phyloP scores from a whole-genome alignment of 2,113 vertebrate genomes.

The Panthera tigris region DNA sequence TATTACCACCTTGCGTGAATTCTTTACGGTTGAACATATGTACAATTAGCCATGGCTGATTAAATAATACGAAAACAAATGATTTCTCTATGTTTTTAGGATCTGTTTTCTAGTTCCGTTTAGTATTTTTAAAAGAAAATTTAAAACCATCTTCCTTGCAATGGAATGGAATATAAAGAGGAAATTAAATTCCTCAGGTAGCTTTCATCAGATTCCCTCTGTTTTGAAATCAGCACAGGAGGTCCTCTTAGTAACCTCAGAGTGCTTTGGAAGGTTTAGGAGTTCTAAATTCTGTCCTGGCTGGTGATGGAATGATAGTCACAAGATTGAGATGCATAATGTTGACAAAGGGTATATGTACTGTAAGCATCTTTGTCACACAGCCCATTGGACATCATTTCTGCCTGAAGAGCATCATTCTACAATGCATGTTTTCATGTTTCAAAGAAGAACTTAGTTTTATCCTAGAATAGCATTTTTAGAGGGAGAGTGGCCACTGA shows the following conservation, averaged over 20 bases:
- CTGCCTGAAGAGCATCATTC: not conserved
- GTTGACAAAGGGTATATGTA: not conserved
- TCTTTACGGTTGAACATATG: not conserved
- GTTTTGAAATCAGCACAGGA: not conserved
- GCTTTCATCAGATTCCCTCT: not conserved
- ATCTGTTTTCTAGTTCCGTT: not conserved
- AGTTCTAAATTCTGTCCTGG: not conserved
- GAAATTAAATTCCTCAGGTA: conserved; percentile 20
- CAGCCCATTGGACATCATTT: not conserved
- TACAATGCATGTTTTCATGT: not conserved
- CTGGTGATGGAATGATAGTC: not conserved
- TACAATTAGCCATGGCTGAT: not conserved
- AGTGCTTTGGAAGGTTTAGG: conserved; percentile 26
- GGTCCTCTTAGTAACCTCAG: not conserved
- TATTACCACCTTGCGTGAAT: not conserved
- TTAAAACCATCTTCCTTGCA: conserved; percentile 4
- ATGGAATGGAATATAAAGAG: not conserved
- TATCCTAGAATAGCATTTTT: conserved; percentile 10
- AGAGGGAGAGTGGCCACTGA: not conserved
- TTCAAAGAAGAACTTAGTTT: not conserved
- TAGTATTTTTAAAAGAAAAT: conserved; percentile 7
- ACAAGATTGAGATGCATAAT: not conserved
- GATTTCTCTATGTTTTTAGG: not conserved
- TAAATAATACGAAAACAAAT: conserved; percentile 9
- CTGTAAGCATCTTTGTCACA: not conserved